A percentile compares a stretch with the other conserved stretches of the same genome.
These are phyloP conservation scores for Sebastolobus alascanus DNA, from an alignment of 2,797 vertebrate species.

Conservation along the genomic window DNA sequence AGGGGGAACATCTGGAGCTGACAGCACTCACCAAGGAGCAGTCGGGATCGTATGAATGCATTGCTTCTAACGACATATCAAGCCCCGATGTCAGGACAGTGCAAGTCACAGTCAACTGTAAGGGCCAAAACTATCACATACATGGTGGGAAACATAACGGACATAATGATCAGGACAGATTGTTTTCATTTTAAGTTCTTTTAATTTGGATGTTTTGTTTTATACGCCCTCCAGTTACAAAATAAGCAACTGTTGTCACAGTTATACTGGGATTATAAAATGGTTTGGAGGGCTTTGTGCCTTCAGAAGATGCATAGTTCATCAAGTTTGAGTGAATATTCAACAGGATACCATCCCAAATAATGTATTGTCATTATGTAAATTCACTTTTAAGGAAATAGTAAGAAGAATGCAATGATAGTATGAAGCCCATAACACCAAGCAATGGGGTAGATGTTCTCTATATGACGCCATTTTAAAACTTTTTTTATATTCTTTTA, in stretches of 20 bases:
- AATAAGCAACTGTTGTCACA: background rate
- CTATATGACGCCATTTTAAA: background rate
- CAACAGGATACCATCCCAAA: background rate
- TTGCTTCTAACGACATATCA: conserved; percentile 93
- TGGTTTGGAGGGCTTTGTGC: background rate
- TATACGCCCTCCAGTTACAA: background rate
- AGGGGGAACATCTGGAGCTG: conserved; percentile 95
- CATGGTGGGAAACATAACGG: background rate
- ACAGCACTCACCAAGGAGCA: conserved; percentile 94
- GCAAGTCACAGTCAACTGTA: conserved; percentile 96
- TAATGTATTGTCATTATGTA: background rate
- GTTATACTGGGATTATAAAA: background rate
- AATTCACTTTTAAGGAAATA: background rate
- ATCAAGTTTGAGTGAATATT: background rate
- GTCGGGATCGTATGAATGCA: conserved; percentile 96
- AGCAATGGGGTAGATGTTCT: background rate
- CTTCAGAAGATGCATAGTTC: background rate
- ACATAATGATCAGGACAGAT: background rate
- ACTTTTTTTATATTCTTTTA: conserved; percentile 3
- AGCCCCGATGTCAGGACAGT: conserved; percentile 91
- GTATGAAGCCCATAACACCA: background rate
- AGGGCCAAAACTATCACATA: conserved; percentile 67
- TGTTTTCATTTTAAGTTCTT: background rate
- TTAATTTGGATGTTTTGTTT: background rate
- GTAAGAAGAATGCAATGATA: background rate